Evolutionary conservation across 2,113 vertebrate species (phyloP).

Genomic region (Oreochromis spilurus): DNA sequence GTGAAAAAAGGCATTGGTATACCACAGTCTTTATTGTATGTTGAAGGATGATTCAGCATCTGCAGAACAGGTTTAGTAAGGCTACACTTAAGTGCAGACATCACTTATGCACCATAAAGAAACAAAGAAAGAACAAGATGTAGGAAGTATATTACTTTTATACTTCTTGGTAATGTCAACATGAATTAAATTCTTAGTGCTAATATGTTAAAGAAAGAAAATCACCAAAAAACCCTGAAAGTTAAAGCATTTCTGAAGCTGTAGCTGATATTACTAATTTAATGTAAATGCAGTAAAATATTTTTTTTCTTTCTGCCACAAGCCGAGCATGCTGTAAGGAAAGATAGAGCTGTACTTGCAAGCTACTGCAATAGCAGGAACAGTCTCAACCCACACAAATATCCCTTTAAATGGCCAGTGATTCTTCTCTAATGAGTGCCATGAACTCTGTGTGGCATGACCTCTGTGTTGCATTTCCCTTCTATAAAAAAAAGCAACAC

Average conservation of each 20-base stretch:
- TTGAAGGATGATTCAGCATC: not conserved
- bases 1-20: not conserved
- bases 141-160: not conserved
- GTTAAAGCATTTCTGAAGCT: not conserved
- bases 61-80: not conserved
- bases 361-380: not conserved
- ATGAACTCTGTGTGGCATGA: conserved; percentile 39
- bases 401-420: conserved; percentile 23
- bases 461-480: conserved; percentile 15
- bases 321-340: not conserved
- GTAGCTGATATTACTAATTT: not conserved
- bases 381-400: conserved; percentile 39
- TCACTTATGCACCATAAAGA: not conserved
- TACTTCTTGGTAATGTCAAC: not conserved
- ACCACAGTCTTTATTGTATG: not conserved
- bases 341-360: conserved; percentile 9
- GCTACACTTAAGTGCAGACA: not conserved
- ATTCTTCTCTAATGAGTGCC: conserved; percentile 47
- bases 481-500: conserved; percentile 69
- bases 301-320: not conserved
- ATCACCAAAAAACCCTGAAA: not conserved
- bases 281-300: not conserved
- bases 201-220: not conserved
- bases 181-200: not conserved
- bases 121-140: not conserved